phyloP scores from a whole-genome alignment of 2,797 vertebrate species.

The Myoxocephalus aenaeus region DNA sequence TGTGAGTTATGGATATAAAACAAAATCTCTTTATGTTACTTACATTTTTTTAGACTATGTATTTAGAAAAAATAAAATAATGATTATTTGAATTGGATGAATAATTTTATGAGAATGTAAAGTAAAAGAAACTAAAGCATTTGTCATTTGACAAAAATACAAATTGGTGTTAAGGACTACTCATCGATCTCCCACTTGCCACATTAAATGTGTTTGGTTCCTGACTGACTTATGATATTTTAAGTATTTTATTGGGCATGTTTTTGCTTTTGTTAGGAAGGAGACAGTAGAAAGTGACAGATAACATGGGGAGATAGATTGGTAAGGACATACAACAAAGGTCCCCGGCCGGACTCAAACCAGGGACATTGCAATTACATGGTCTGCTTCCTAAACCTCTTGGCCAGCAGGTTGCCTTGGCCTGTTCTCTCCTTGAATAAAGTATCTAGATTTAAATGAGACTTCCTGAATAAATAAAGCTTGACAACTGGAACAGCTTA shows the following conservation, averaged over 20 bases:
- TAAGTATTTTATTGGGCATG: too few relatives aligned
- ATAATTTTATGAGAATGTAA: not conserved
- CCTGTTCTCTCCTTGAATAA: not conserved
- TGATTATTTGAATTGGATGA: not conserved
- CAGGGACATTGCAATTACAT: not conserved
- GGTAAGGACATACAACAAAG: not conserved
- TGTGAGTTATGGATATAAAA: not conserved
- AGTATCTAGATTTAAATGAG: conserved; percentile 31
- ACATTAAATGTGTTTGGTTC: not conserved
- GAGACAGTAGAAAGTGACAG: not conserved
- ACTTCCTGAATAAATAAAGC: conserved; percentile 41
- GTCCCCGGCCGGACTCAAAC: not conserved
- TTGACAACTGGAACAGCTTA: conserved; percentile 43
- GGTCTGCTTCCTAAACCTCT: conserved; percentile 1
- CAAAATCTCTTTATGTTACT: not conserved
- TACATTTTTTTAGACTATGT: not conserved
- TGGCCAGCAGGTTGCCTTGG: conserved; percentile 1
- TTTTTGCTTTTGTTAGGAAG: not conserved
- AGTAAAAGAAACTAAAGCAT: not conserved
- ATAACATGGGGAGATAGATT: not conserved
- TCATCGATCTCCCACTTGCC: not conserved
- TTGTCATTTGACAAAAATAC: not conserved
- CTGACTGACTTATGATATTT: not conserved
- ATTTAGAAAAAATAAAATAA: not conserved
- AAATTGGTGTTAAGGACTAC: not conserved